Evolutionary conservation across 2,888 invertebrate genomes (phyloP).

Genomic region (Cheilosia grossa): DNA sequence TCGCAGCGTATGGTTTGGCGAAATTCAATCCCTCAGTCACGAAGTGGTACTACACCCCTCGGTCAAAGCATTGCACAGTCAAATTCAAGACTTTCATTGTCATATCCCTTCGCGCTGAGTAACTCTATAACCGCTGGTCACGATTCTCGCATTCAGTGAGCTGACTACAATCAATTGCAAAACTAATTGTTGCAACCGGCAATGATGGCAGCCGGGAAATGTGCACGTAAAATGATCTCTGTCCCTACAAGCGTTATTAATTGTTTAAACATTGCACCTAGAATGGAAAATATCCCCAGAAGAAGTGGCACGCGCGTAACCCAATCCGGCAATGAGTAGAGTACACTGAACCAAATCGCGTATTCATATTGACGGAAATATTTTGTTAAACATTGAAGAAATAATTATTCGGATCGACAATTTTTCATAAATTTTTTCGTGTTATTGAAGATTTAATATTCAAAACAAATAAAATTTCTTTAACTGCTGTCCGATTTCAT

Average conservation of each 20-base stretch:
- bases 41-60: background rate
- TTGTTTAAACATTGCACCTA: background rate
- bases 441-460: no score
- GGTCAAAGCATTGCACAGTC: background rate
- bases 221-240: constrained; percentile 1
- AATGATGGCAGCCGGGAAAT: background rate
- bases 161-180: constrained; percentile 1
- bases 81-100: background rate
- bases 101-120: background rate
- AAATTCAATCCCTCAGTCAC: constrained; percentile 2
- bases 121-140: background rate
- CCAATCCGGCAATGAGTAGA: background rate
- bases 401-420: no score
- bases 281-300: background rate
- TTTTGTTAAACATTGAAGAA: no score
- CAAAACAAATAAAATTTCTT: no score
- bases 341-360: no score
- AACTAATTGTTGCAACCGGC: background rate
- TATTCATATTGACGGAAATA: no score
- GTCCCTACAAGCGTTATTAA: background rate
- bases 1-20: background rate
- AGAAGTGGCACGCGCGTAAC: no score
- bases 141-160: background rate
- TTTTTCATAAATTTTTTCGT: no score
- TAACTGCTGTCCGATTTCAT: no score